A percentile compares a stretch with the other conserved stretches of the same genome.
These are phyloP conservation scores for Hemiprocne comata DNA, from an alignment of 2,113 vertebrate genomes.

Conservation along the genomic window DNA sequence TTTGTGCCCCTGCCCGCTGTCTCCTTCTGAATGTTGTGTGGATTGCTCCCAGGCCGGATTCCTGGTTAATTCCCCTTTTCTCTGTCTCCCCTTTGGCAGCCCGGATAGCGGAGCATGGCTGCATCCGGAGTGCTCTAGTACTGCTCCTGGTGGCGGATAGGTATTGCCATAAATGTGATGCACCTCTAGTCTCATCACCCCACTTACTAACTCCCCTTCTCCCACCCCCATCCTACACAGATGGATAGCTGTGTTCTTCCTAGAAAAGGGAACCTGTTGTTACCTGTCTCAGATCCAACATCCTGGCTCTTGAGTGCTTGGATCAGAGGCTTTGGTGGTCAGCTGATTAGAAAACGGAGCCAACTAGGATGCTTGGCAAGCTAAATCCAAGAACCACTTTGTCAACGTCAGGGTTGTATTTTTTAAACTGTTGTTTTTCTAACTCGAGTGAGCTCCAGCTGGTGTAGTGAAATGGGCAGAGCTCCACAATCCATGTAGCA, in stretches of 20 bases:
- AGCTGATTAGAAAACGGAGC: background rate
- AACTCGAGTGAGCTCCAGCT: background rate
- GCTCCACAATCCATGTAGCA: background rate
- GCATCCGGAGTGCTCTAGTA: conserved; percentile 80
- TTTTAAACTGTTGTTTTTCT: background rate
- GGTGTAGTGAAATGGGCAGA: background rate
- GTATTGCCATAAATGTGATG: conserved; percentile 80
- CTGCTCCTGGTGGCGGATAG: conserved; percentile 81
- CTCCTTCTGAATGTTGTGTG: conserved; percentile 51
- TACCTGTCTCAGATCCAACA: background rate
- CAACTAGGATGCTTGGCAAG: conserved; percentile 16
- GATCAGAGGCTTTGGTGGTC: conserved; percentile 27
- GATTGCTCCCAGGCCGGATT: conserved; percentile 50
- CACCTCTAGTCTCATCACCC: conserved; percentile 69
- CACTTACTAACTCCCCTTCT: conserved; percentile 65
- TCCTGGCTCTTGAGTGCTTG: background rate
- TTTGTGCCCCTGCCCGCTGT: background rate
- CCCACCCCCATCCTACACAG: conserved; percentile 21
- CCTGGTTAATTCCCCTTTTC: conserved; percentile 82
- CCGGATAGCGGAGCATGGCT: conserved; percentile 81
- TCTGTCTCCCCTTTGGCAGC: conserved; percentile 85
- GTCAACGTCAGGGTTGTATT: background rate
- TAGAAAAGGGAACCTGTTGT: background rate
- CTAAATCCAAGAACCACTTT: background rate
- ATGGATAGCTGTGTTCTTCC: conserved; percentile 21